Conservation (phyloP, 1,140 invertebrate species). For the Drosophila elegans region DNA sequence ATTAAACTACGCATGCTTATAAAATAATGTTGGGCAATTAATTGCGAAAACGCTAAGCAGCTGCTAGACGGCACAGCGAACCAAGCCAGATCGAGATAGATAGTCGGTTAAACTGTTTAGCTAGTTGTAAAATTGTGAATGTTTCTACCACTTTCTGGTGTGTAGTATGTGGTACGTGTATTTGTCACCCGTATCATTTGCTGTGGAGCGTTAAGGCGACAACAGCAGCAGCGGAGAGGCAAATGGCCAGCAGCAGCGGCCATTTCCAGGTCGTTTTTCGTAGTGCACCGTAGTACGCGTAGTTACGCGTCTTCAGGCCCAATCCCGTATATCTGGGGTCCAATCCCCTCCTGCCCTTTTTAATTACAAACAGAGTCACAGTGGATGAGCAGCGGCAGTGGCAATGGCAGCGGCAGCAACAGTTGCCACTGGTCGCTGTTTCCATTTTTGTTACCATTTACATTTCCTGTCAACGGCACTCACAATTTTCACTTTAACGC, state of each 20-base stretch:
- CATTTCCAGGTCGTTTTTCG: too few relatives aligned
- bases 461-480: conserved; percentile 75
- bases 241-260: conserved; percentile 26
- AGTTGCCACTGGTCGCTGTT: conserved; percentile 30
- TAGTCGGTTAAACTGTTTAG: conserved; percentile 5
- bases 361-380: conserved; percentile 69
- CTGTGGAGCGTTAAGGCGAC: conserved; percentile 74
- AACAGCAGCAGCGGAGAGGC: conserved; percentile 42
- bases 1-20: conserved; percentile 75
- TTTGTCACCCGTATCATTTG: conserved; percentile 83
- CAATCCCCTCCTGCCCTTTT: conserved; percentile 39
- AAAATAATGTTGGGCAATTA: conserved; percentile 77
- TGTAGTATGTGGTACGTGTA: conserved; percentile 43
- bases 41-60: conserved; percentile 73
- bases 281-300: conserved; percentile 18
- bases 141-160: conserved; percentile 58
- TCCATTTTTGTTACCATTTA: conserved; percentile 45
- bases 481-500: conserved; percentile 78
- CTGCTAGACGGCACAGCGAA: conserved; percentile 41
- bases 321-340: conserved; percentile 68
- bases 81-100: conserved; percentile 23
- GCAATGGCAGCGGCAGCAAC: conserved; percentile 16
- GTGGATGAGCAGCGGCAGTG: conserved; percentile 55
- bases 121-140: conserved; percentile 55
- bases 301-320: conserved; percentile 70